Evolutionary conservation across 2,797 vertebrate species (phyloP).

Genomic region (Gallirallus australis): DNA sequence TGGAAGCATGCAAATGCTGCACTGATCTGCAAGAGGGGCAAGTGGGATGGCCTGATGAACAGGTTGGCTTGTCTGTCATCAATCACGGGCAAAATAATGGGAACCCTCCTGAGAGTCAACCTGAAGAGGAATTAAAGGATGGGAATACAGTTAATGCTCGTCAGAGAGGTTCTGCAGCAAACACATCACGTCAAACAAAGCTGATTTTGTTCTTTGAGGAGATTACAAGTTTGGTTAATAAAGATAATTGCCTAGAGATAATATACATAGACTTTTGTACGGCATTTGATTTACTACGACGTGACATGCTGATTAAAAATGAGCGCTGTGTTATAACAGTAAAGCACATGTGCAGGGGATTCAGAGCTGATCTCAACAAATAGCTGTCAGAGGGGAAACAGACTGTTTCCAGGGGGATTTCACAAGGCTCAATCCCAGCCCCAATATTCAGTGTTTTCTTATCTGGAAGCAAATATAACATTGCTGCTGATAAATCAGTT

Average conservation of each 20-base stretch:
- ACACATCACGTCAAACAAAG: neutral
- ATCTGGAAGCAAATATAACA: conserved; percentile 11
- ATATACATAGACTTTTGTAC: neutral
- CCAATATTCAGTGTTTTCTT: neutral
- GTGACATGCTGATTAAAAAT: neutral
- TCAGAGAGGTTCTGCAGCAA: neutral
- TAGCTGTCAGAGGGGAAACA: neutral
- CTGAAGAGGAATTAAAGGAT: conserved; percentile 14
- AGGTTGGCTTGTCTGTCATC: neutral
- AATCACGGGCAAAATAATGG: neutral
- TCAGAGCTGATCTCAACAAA: neutral
- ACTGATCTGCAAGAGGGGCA: neutral
- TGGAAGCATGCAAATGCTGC: conserved; percentile 8
- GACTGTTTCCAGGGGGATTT: conserved; percentile 16
- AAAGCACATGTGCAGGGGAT: neutral
- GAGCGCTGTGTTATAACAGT: neutral
- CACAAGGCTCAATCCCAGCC: neutral
- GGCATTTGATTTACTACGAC: neutral
- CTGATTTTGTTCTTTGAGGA: conserved; percentile 20
- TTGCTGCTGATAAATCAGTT: neutral
- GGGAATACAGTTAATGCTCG: neutral
- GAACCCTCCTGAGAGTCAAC: neutral
- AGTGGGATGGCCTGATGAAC: neutral
- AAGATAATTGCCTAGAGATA: conserved; percentile 50
- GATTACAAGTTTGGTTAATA: conserved; percentile 54